Conservation (phyloP, 2,797 vertebrate genomes). For the Anomalospiza imberbis region DNA sequence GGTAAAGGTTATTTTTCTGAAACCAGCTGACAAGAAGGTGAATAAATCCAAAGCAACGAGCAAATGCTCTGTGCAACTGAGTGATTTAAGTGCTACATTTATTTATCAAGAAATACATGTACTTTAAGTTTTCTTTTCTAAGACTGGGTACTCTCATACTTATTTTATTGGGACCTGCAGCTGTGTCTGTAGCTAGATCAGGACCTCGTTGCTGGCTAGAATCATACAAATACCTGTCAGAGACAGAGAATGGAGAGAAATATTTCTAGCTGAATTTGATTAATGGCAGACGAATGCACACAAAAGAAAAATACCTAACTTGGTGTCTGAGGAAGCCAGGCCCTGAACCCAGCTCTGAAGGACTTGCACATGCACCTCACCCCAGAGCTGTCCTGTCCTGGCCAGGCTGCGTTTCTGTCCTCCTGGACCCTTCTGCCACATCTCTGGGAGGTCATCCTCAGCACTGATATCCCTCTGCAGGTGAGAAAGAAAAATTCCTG, state of each 20-base stretch:
- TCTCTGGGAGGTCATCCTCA: neutral
- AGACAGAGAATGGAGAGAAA: neutral
- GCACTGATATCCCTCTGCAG: neutral
- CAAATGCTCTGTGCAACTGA: neutral
- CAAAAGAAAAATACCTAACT: neutral
- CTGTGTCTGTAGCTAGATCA: neutral
- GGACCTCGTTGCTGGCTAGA: neutral
- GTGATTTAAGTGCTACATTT: neutral
- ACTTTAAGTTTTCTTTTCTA: neutral
- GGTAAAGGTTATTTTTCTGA: conserved; percentile 10
- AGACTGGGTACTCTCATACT: neutral
- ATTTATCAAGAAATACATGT: neutral
- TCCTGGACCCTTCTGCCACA: neutral
- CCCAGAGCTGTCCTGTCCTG: neutral
- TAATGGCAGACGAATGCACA: neutral
- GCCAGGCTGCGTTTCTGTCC: neutral
- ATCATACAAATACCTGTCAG: neutral
- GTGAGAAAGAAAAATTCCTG: neutral
- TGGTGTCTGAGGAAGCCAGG: neutral
- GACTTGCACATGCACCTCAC: neutral
- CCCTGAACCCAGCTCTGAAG: neutral
- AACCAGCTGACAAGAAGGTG: neutral
- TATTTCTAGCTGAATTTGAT: neutral
- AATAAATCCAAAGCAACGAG: neutral
- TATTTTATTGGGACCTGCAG: neutral